phyloP scores from a whole-genome alignment of 2,797 vertebrate genomes.

The Linurgus olivaceus region DNA sequence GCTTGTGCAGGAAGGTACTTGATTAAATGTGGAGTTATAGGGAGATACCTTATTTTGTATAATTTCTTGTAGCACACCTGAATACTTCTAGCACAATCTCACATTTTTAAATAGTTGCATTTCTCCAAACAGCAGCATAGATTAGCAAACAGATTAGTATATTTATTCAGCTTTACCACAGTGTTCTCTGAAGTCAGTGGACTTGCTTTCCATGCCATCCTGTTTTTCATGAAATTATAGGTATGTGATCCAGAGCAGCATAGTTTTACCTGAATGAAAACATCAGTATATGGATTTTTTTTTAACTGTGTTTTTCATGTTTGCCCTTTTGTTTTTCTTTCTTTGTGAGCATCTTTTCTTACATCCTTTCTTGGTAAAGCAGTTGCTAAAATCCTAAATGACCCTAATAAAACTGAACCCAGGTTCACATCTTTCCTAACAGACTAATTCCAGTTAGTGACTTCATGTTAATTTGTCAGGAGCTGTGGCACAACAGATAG shows the following conservation, averaged over 20 bases:
- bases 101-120: background rate
- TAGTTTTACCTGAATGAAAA: conserved; percentile 3
- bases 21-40: background rate
- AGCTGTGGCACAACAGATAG: background rate
- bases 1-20: background rate
- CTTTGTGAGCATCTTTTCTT: background rate
- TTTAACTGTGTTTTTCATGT: background rate
- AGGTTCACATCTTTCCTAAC: background rate
- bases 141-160: background rate
- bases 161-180: conserved; percentile 1
- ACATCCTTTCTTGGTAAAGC: background rate
- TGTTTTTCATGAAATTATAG: background rate
- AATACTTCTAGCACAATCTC: background rate
- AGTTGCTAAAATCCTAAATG: background rate
- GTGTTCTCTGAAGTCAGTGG: background rate
- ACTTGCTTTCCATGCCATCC: background rate
- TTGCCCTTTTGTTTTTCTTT: background rate
- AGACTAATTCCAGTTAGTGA: background rate
- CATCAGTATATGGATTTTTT: background rate
- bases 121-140: background rate
- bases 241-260: background rate
- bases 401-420: background rate
- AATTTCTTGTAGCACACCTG: background rate
- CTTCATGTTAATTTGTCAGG: background rate
- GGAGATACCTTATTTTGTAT: background rate